Percentiles rank a stretch among this genome's conserved stretches.
These are phyloP conservation scores for Periparus ater DNA, from an alignment of 2,797 vertebrate species.

Conservation along the genomic window DNA sequence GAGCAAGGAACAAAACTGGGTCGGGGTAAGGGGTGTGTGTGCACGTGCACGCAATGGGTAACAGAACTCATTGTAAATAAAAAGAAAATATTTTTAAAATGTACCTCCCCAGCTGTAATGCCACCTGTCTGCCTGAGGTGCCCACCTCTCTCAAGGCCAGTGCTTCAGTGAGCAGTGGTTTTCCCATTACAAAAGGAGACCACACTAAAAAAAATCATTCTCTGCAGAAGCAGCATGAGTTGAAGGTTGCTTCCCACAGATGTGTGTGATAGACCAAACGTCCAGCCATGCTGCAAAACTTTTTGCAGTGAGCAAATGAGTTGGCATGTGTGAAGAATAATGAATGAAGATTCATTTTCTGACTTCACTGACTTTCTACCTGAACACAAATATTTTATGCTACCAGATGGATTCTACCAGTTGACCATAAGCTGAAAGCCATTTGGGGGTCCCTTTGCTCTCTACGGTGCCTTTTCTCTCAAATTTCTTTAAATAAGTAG, in stretches of 20 bases:
- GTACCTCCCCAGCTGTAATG: background rate
- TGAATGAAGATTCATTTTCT: background rate
- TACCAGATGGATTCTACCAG: background rate
- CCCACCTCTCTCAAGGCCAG: background rate
- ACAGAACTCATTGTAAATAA: background rate
- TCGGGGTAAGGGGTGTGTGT: rapidly evolving
- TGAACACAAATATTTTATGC: background rate
- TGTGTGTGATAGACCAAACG: background rate
- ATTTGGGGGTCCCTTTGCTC: background rate
- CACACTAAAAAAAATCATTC: background rate
- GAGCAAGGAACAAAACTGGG: background rate
- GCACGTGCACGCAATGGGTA: rapidly evolving
- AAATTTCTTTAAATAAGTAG: background rate
- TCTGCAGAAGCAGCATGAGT: background rate
- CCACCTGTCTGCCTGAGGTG: background rate
- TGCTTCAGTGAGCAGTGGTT: background rate
- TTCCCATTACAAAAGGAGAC: background rate
- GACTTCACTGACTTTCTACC: background rate
- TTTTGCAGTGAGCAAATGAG: background rate
- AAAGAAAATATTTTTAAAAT: background rate
- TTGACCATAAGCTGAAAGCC: background rate
- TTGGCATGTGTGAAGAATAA: background rate
- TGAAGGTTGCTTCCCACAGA: rapidly evolving
- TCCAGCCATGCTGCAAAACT: background rate
- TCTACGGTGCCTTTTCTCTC: background rate